phyloP scores from a whole-genome alignment of 2,113 vertebrate genomes.

The Leucosticte australis region DNA sequence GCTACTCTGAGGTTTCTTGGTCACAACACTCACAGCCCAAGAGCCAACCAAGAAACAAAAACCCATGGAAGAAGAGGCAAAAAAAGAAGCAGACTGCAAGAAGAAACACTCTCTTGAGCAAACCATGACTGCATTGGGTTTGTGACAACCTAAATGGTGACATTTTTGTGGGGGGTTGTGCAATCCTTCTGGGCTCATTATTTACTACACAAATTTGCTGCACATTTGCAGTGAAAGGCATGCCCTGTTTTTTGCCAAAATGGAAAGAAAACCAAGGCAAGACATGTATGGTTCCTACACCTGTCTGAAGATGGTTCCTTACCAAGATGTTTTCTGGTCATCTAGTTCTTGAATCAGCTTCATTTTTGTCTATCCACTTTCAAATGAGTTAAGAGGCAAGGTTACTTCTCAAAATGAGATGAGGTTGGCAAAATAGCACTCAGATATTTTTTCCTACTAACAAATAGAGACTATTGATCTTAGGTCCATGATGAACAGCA shows the following conservation, averaged over 20 bases:
- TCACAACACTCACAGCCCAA: neutral
- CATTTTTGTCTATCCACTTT: neutral
- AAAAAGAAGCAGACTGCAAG: neutral
- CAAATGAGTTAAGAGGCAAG: neutral
- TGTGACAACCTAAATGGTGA: neutral
- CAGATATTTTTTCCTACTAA: neutral
- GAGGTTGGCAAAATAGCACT: neutral
- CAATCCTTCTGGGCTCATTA: neutral
- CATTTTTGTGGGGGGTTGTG: neutral
- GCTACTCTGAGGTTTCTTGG: neutral
- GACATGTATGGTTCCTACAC: no score
- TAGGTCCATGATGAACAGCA: neutral
- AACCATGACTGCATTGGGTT: neutral
- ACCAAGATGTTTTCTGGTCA: neutral
- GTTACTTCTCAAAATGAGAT: neutral
- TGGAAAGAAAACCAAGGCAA: neutral
- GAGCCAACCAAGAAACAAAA: neutral
- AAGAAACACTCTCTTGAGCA: neutral
- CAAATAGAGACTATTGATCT: constrained; percentile 3
- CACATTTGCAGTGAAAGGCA: neutral
- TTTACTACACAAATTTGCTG: neutral
- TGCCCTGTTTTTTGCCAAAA: neutral
- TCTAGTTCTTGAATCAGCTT: neutral
- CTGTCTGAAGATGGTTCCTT: neutral
- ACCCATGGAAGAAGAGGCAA: neutral